Conservation (phyloP, 2,797 vertebrate species). For the Lutjanus campechanus region DNA sequence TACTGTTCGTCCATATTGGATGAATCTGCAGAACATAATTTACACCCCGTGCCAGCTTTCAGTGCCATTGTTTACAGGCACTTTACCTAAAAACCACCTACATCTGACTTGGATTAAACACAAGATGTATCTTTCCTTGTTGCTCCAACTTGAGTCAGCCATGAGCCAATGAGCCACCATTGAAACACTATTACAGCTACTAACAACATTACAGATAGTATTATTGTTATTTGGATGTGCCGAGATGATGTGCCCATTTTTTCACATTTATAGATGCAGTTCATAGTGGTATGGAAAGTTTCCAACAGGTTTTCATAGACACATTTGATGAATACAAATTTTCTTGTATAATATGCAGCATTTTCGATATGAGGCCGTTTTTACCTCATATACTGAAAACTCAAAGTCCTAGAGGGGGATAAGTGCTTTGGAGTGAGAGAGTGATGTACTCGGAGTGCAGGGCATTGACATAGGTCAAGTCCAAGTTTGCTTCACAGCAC, state of each 20-base stretch:
- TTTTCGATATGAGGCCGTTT: not conserved
- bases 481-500: slow-evolving; percentile 31
- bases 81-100: slow-evolving; percentile 22
- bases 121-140: slow-evolving; percentile 12
- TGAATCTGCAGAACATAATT: slow-evolving; percentile 1
- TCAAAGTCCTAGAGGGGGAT: not conserved
- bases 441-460: not conserved
- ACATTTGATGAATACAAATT: not conserved
- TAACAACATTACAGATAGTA: slow-evolving; percentile 3
- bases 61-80: slow-evolving; percentile 4
- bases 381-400: not conserved
- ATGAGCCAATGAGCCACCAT: not conserved
- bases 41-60: not conserved
- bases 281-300: not conserved
- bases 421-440: not conserved
- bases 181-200: slow-evolving; percentile 7
- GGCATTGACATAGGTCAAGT: slow-evolving; percentile 18
- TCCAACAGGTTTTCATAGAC: slow-evolving; percentile 3
- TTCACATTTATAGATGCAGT: not conserved
- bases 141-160: slow-evolving; percentile 36
- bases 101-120: slow-evolving; percentile 34
- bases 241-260: not conserved
- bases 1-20: slow-evolving; percentile 26
- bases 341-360: not conserved
- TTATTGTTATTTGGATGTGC: slow-evolving; percentile 8